These are phyloP conservation scores for Pogoniulus pusillus DNA, from an alignment of 2,797 vertebrate genomes.

Conservation along the genomic window DNA sequence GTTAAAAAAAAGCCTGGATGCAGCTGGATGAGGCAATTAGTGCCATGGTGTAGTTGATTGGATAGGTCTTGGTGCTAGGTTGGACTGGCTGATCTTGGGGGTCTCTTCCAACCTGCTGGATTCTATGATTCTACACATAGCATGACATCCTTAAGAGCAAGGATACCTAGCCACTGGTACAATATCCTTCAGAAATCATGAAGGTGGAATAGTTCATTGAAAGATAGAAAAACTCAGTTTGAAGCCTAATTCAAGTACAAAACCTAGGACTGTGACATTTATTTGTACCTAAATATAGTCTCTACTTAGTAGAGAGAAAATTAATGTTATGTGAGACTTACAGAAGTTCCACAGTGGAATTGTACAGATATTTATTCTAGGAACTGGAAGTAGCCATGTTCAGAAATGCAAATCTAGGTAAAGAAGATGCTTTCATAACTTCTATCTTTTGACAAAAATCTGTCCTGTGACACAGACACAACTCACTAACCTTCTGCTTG, in stretches of 20 bases:
- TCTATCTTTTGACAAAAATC: background rate
- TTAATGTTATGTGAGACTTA: background rate
- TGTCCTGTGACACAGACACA: accelerated
- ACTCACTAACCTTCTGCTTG: background rate
- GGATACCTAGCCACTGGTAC: background rate
- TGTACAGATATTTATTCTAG: background rate
- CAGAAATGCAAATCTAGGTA: background rate
- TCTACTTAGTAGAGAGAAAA: background rate
- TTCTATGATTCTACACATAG: background rate
- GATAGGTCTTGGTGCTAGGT: no score
- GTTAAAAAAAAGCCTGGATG: no score
- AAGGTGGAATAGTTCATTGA: background rate
- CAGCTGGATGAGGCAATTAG: no score
- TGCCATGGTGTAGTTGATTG: no score
- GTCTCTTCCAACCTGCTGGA: no score
- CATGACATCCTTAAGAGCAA: background rate
- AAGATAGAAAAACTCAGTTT: background rate
- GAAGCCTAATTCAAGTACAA: background rate
- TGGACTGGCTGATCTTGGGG: no score
- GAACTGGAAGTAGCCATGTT: background rate
- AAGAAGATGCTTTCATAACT: background rate
- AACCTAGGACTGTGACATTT: background rate
- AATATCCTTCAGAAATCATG: background rate
- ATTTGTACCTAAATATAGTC: background rate
- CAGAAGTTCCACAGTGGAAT: background rate